Evolutionary conservation across 2,888 invertebrate species (phyloP).

Genomic region (Psylliodes chrysocephalus): DNA sequence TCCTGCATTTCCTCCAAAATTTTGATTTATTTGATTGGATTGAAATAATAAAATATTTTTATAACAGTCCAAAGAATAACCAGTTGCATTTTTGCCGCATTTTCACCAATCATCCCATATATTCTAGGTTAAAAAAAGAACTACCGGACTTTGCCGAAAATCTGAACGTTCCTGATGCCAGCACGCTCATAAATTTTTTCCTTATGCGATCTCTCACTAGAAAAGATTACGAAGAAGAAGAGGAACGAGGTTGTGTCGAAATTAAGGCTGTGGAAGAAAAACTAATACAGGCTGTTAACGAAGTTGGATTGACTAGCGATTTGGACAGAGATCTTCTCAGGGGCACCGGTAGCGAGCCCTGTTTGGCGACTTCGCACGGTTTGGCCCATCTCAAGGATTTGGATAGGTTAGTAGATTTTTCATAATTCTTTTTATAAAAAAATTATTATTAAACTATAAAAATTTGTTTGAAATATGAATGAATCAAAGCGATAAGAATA

Average conservation of each 20-base stretch:
- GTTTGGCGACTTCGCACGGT: slow-evolving; percentile 54
- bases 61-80: too few species aligned
- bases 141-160: slow-evolving; percentile 74
- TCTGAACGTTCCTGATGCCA: slow-evolving; percentile 76
- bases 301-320: slow-evolving; percentile 60
- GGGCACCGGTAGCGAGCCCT: slow-evolving; percentile 59
- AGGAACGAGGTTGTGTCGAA: slow-evolving; percentile 27
- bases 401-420: slow-evolving; percentile 58
- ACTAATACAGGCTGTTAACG: slow-evolving; percentile 59
- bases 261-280: slow-evolving; percentile 58
- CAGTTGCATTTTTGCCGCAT: too few species aligned
- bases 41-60: too few species aligned
- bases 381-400: slow-evolving; percentile 61
- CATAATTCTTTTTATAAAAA: neutral
- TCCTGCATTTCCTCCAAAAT: too few species aligned
- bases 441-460: too few species aligned
- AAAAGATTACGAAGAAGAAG: slow-evolving; percentile 40
- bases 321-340: slow-evolving; percentile 61
- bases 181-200: slow-evolving; percentile 78
- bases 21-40: too few species aligned
- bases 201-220: slow-evolving; percentile 50
- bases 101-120: too few species aligned
- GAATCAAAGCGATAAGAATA: too few species aligned
- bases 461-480: too few species aligned
- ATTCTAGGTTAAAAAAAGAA: slow-evolving; percentile 66